Evolutionary conservation across 2,888 invertebrate genomes (phyloP).

Genomic region (Bellardia bayeri): DNA sequence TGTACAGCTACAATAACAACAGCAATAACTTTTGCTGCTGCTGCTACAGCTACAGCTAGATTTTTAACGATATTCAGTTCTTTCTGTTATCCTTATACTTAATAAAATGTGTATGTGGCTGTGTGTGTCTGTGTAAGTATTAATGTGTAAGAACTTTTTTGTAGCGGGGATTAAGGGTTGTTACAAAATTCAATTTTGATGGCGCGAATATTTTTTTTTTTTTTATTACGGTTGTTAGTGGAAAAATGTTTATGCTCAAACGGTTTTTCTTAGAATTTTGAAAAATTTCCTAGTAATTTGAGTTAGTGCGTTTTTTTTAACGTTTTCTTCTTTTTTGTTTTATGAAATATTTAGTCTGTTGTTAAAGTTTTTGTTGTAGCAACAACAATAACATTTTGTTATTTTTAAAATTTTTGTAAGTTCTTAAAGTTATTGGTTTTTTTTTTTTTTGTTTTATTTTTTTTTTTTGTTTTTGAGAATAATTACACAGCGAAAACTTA

Average conservation of each 20-base stretch:
- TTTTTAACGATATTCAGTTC: slow-evolving; percentile 54
- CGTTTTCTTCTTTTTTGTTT: slow-evolving; percentile 38
- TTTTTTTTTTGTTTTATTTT: too few species aligned
- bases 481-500: slow-evolving; percentile 8
- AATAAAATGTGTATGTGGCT: not conserved
- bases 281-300: slow-evolving; percentile 30
- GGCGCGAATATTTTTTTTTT: slow-evolving; percentile 72
- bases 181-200: slow-evolving; percentile 63
- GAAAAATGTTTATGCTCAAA: slow-evolving; percentile 73
- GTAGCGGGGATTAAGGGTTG: slow-evolving; percentile 64
- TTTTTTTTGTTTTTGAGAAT: too few species aligned
- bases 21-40: slow-evolving; percentile 35
- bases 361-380: slow-evolving; percentile 50
- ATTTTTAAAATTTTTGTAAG: not conserved
- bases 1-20: slow-evolving; percentile 17
- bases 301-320: slow-evolving; percentile 32
- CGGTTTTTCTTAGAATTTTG: slow-evolving; percentile 67
- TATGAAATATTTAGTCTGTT: slow-evolving; percentile 33
- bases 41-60: slow-evolving; percentile 23
- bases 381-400: slow-evolving; percentile 12
- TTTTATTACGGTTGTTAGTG: not conserved
- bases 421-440: not conserved
- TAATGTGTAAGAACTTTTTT: slow-evolving; percentile 38
- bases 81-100: slow-evolving; percentile 64
- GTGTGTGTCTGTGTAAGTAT: slow-evolving; percentile 9